Percentiles rank a stretch among this genome's conserved stretches.
phyloP scores from a whole-genome alignment of 2,888 invertebrate species.

The Perdita meconis region DNA sequence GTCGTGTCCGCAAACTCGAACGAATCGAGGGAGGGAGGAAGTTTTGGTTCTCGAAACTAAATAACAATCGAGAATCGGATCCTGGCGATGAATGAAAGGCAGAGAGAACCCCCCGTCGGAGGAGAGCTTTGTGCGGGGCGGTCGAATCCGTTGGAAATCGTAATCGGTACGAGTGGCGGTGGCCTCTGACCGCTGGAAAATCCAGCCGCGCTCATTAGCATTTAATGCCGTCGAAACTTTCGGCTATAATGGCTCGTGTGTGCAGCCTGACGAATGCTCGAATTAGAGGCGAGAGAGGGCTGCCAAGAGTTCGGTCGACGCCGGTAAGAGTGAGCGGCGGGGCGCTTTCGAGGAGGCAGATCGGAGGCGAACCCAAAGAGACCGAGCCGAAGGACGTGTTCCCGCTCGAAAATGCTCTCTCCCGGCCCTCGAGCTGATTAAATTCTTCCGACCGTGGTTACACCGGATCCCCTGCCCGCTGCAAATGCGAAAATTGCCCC shows the following conservation, averaged over 20 bases:
- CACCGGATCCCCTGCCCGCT: slow-evolving; percentile 39
- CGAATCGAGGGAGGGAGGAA: slow-evolving; percentile 31
- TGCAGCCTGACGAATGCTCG: slow-evolving; percentile 74
- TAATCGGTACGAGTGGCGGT: slow-evolving; percentile 76
- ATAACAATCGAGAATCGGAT: slow-evolving; percentile 70
- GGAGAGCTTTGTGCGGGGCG: slow-evolving; percentile 53
- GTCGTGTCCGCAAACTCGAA: slow-evolving; percentile 45
- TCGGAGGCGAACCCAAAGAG: slow-evolving; percentile 64
- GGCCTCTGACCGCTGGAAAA: slow-evolving; percentile 76
- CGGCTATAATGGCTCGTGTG: slow-evolving; percentile 75
- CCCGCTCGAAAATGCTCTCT: slow-evolving; percentile 58
- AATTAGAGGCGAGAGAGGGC: slow-evolving; percentile 72
- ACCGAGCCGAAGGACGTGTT: slow-evolving; percentile 54
- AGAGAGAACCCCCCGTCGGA: too few species aligned
- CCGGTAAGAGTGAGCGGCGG: slow-evolving; percentile 32
- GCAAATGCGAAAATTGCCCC: slow-evolving; percentile 38
- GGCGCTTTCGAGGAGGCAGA: slow-evolving; percentile 48
- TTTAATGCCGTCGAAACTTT: slow-evolving; percentile 80
- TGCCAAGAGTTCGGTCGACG: slow-evolving; percentile 57
- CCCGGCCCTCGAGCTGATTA: slow-evolving; percentile 64
- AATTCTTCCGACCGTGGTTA: slow-evolving; percentile 65
- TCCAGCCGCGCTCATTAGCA: slow-evolving; percentile 78
- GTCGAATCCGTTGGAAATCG: slow-evolving; percentile 74
- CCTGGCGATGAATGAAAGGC: slow-evolving; percentile 47
- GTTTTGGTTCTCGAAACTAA: slow-evolving; percentile 57